Conservation (phyloP, 2,888 invertebrate genomes). For the Loripinus fragilis region DNA sequence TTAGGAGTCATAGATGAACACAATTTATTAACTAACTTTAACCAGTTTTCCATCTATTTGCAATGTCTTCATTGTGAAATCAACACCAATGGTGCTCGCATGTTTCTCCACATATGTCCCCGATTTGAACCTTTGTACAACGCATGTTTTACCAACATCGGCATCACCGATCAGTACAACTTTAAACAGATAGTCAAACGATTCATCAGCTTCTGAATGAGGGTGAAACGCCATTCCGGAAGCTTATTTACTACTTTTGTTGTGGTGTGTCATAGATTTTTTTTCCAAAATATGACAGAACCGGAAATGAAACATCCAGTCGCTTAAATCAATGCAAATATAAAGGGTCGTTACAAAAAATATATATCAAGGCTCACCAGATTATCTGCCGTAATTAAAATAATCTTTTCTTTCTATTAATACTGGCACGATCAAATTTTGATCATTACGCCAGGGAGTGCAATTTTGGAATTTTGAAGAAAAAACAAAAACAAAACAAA, state of each 20-base stretch:
- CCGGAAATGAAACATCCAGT: constrained; percentile 38
- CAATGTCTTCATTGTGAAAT: constrained; percentile 99
- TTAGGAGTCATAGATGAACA: too few relatives aligned
- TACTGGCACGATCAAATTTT: too few relatives aligned
- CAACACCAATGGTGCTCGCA: constrained; percentile 98
- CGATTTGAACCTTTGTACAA: constrained; percentile 97
- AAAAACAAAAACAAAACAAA: too few relatives aligned
- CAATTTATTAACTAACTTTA: constrained; percentile 87
- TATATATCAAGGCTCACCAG: too few relatives aligned
- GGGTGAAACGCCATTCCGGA: constrained; percentile 71
- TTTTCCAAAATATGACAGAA: constrained; percentile 36
- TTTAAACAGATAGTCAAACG: constrained; percentile 97
- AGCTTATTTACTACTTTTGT: constrained; percentile 16
- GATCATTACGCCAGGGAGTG: too few relatives aligned
- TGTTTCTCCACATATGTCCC: constrained; percentile 96
- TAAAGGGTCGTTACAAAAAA: not conserved
- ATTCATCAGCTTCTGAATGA: constrained; percentile 83
- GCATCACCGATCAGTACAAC: constrained; percentile 93
- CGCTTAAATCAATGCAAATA: not conserved
- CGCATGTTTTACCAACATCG: constrained; percentile 91
- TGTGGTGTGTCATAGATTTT: constrained; percentile 54
- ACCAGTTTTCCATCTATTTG: constrained; percentile 96
- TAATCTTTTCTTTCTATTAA: too few relatives aligned
- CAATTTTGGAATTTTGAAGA: too few relatives aligned
- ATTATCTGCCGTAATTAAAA: too few relatives aligned